Evolutionary conservation across 2,797 vertebrate species (phyloP).

Genomic region (Gobionotothen gibberifrons): DNA sequence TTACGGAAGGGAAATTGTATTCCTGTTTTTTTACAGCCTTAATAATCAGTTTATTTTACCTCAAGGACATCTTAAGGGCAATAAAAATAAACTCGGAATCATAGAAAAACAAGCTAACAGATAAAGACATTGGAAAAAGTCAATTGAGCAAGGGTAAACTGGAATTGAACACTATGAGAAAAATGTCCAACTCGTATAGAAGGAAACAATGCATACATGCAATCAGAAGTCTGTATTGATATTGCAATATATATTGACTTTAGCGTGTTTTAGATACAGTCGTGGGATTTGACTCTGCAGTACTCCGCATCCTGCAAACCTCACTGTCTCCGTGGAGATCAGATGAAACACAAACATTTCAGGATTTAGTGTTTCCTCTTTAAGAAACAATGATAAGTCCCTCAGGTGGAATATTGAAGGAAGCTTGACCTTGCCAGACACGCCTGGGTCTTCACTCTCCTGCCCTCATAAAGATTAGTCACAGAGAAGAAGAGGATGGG

Average conservation of each 20-base stretch:
- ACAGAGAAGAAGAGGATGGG: background rate
- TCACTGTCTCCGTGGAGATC: conserved; percentile 23
- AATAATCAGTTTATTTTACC: conserved; percentile 47
- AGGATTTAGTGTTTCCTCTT: conserved; percentile 48
- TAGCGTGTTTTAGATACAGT: conserved; percentile 7
- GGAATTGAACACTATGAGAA: background rate
- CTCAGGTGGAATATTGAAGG: conserved; percentile 57
- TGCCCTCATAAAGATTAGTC: conserved; percentile 56
- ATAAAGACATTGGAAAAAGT: conserved; percentile 8
- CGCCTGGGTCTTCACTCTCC: conserved; percentile 41
- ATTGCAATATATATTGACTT: conserved; percentile 6
- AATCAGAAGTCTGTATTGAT: conserved; percentile 21
- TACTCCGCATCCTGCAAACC: conserved; percentile 33
- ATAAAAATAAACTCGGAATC: conserved; percentile 10
- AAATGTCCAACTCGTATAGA: background rate
- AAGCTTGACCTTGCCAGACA: conserved; percentile 69
- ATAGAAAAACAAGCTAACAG: conserved; percentile 32
- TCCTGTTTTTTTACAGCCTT: conserved; percentile 21
- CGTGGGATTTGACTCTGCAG: conserved; percentile 5
- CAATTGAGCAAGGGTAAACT: background rate
- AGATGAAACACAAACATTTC: conserved; percentile 48
- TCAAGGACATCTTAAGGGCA: conserved; percentile 19
- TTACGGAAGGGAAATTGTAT: conserved; percentile 21
- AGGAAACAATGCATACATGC: conserved; percentile 14
- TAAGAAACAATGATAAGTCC: conserved; percentile 53